phyloP scores from a whole-genome alignment of 2,113 vertebrate genomes.

The Heptranchias perlo region DNA sequence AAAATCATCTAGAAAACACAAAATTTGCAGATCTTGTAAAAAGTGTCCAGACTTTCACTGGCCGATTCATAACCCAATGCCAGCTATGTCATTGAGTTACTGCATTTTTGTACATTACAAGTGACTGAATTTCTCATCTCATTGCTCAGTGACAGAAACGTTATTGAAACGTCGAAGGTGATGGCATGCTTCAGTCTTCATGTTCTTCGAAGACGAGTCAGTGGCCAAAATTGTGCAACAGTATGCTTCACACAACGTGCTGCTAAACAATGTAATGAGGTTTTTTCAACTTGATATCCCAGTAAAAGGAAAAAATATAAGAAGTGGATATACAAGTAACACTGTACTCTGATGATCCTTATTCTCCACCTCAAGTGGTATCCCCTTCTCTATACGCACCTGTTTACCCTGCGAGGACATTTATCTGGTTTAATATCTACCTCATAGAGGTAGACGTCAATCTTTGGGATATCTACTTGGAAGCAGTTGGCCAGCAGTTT shows the following conservation, averaged over 20 bases:
- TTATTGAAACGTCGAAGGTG: neutral
- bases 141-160: neutral
- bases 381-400: constrained; percentile 58
- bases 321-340: neutral
- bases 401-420: constrained; percentile 95
- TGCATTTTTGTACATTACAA: neutral
- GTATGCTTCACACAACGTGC: neutral
- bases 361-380: neutral
- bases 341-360: neutral
- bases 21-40: neutral
- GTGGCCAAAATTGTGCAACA: neutral
- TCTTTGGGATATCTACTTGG: constrained; percentile 99
- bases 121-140: neutral
- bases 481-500: constrained; percentile 99
- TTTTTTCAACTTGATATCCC: constrained; percentile 38
- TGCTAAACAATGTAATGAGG: neutral
- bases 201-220: neutral
- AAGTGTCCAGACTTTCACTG: neutral
- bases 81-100: neutral
- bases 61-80: neutral
- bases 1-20: neutral
- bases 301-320: constrained; percentile 29
- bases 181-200: neutral
- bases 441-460: constrained; percentile 99
- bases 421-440: constrained; percentile 99